Conservation (phyloP, 1,140 invertebrate species). For the Drosophila tropicalis region DNA sequence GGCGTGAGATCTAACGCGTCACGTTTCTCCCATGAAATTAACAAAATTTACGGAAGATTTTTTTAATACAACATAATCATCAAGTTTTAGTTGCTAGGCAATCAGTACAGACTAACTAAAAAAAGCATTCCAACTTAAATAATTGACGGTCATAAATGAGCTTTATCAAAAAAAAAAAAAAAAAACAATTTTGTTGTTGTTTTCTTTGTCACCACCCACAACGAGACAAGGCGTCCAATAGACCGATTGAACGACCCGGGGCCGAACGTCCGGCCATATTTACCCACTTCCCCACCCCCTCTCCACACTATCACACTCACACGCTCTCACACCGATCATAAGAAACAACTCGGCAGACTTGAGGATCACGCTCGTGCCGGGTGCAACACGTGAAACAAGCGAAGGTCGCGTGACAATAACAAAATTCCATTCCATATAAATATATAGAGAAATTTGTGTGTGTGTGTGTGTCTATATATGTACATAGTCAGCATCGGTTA, state of each 20-base stretch:
- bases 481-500: constrained; percentile 39
- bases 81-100: constrained; percentile 39
- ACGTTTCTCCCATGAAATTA: constrained; percentile 44
- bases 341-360: constrained; percentile 63
- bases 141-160: constrained; percentile 53
- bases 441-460: background rate
- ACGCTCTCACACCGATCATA: too few relatives aligned
- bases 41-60: constrained; percentile 58
- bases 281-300: background rate
- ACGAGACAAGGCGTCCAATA: constrained; percentile 1
- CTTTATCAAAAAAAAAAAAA: constrained; percentile 44
- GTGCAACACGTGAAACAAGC: constrained; percentile 63
- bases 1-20: constrained; percentile 35
- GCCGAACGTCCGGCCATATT: too few relatives aligned
- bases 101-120: constrained; percentile 37
- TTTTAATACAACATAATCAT: constrained; percentile 15
- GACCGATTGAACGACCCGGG: too few relatives aligned
- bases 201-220: constrained; percentile 33
- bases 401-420: constrained; percentile 76
- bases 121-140: constrained; percentile 14
- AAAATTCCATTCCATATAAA: constrained; percentile 37
- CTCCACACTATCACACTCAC: background rate
- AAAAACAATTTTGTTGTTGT: constrained; percentile 16
- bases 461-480: background rate
- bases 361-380: constrained; percentile 61